Conservation (phyloP, 2,113 vertebrate genomes). For the Salvator merianae region DNA sequence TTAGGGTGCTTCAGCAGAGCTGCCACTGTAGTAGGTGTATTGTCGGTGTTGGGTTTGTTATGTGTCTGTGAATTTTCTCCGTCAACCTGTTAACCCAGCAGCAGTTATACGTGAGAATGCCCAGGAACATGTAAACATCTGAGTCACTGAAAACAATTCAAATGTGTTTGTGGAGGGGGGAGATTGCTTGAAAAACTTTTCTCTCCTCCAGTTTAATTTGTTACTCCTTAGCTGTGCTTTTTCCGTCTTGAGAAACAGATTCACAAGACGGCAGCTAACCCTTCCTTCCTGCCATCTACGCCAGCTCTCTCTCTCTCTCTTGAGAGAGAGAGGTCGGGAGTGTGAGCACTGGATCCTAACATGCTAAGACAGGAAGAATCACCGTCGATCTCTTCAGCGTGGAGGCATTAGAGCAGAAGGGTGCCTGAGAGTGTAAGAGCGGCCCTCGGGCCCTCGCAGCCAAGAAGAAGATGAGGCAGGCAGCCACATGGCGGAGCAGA, state of each 20-base stretch:
- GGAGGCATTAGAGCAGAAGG: constrained; percentile 20
- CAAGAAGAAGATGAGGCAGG: not conserved
- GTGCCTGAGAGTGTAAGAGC: not conserved
- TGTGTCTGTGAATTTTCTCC: too few species aligned
- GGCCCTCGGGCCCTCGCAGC: not conserved
- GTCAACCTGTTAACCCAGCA: too few species aligned
- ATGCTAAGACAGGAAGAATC: constrained; percentile 22
- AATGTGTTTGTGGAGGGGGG: not conserved
- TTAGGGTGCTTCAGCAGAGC: too few species aligned
- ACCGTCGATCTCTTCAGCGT: not conserved
- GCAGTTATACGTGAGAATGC: too few species aligned
- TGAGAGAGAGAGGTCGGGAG: not conserved
- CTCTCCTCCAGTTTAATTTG: not conserved
- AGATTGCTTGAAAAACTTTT: not conserved
- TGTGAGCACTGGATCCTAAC: constrained; percentile 9
- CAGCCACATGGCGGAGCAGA: not conserved
- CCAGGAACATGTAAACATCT: too few species aligned
- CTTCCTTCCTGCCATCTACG: not conserved
- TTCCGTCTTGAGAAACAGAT: not conserved
- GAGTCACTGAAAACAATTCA: not conserved
- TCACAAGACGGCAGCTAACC: not conserved
- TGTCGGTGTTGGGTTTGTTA: not conserved
- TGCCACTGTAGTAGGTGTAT: too few species aligned
- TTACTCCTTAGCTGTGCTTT: not conserved
- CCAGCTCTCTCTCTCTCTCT: not conserved